A percentile compares a stretch with the other conserved stretches of the same genome.
Conservation (phyloP, 1,140 invertebrate species). For the Araneus ventricosus region DNA sequence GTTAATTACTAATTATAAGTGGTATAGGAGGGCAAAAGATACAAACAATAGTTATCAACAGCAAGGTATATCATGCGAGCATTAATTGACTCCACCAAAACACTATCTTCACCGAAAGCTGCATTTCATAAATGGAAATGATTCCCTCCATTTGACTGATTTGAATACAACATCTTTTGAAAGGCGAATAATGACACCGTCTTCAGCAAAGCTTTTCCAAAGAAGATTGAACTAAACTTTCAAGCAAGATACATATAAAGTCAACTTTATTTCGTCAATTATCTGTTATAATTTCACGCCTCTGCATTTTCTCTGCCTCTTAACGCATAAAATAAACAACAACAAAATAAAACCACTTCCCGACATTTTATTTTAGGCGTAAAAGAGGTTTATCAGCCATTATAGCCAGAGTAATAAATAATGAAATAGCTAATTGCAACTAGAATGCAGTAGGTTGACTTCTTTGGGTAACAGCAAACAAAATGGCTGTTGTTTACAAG, state of each 20-base stretch:
- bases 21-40: too few species aligned
- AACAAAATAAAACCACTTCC: neutral
- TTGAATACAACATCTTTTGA: too few species aligned
- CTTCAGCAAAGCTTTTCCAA: too few species aligned
- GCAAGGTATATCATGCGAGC: too few species aligned
- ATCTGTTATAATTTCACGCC: neutral
- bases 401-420: neutral
- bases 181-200: too few species aligned
- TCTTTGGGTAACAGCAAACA: neutral
- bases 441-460: neutral
- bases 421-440: neutral
- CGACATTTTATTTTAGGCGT: neutral
- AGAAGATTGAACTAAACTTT: too few species aligned
- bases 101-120: too few species aligned
- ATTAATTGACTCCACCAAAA: too few species aligned
- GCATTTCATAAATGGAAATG: too few species aligned
- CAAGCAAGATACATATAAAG: neutral
- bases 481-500: neutral
- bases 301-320: neutral
- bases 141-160: too few species aligned
- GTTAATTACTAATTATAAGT: too few species aligned
- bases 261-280: neutral
- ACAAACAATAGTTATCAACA: too few species aligned
- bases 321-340: neutral
- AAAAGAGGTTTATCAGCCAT: neutral